Percentiles rank a stretch among this genome's conserved stretches.
Evolutionary conservation across 2,113 vertebrate genomes (phyloP).

Genomic region (Mobula hypostoma): DNA sequence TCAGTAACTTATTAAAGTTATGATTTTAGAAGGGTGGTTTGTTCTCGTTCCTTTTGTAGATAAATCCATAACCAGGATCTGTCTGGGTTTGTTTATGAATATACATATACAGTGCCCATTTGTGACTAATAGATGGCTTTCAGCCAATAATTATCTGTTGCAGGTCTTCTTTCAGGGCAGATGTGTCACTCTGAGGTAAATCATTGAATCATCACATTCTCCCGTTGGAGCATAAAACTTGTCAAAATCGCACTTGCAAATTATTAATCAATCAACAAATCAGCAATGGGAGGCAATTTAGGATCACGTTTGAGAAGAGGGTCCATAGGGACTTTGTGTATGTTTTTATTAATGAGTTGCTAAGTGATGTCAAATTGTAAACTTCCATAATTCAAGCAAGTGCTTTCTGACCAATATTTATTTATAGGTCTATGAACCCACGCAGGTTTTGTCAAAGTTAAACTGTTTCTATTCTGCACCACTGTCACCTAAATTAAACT

Average conservation of each 20-base stretch:
- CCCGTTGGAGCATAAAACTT: neutral
- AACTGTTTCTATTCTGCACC: constrained; percentile 7
- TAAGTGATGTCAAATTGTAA: neutral
- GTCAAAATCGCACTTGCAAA: neutral
- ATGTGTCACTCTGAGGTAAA: neutral
- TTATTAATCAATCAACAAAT: constrained; percentile 27
- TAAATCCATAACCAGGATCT: neutral
- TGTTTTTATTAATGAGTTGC: neutral
- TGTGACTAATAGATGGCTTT: no score
- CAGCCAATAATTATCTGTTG: neutral
- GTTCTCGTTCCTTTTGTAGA: neutral
- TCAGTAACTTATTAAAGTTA: neutral
- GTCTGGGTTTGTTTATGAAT: neutral
- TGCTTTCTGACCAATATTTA: neutral
- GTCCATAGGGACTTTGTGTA: neutral
- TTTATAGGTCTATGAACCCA: neutral
- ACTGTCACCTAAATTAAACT: neutral
- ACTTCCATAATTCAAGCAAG: neutral
- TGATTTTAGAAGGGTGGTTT: neutral
- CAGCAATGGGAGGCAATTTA: neutral
- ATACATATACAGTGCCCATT: neutral
- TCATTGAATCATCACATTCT: neutral
- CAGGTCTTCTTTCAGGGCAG: neutral
- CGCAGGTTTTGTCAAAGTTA: neutral
- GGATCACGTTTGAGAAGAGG: neutral